Conservation (phyloP, 2,888 invertebrate genomes). For the Agrotis exclamationis region DNA sequence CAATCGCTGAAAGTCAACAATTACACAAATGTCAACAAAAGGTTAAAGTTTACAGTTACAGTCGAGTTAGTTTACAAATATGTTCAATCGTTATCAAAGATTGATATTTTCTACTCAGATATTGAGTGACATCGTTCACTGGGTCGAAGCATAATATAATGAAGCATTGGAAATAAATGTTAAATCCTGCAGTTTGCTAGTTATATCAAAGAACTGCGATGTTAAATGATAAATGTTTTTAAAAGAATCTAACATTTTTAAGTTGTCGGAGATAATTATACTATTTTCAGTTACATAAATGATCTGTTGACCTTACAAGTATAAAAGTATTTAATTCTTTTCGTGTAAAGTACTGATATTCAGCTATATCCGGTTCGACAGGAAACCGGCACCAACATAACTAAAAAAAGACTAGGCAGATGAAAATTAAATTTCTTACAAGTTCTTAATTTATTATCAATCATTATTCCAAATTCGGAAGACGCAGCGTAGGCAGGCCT, state of each 20-base stretch:
- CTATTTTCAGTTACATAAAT: no score
- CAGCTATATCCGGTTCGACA: no score
- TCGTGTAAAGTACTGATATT: no score
- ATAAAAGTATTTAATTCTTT: neutral
- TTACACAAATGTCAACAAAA: constrained; percentile 34
- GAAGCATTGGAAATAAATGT: constrained; percentile 39
- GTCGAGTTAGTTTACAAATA: constrained; percentile 4
- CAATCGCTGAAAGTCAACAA: constrained; percentile 13
- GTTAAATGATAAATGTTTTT: neutral
- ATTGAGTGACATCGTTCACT: constrained; percentile 47
- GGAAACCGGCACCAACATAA: no score
- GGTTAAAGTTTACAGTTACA: constrained; percentile 23
- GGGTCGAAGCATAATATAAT: constrained; percentile 44
- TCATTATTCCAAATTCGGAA: no score
- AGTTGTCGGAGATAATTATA: no score
- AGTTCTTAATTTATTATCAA: no score
- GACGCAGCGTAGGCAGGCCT: no score
- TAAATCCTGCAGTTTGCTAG: constrained; percentile 29
- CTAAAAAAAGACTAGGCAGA: no score
- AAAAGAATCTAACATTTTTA: neutral
- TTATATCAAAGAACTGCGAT: constrained; percentile 36
- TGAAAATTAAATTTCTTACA: no score
- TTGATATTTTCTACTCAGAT: constrained; percentile 48
- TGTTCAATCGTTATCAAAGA: constrained; percentile 44
- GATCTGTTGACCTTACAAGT: neutral